Evolutionary conservation across 2,888 invertebrate genomes (phyloP).

Genomic region (Rhamphomyia laevipes): DNA sequence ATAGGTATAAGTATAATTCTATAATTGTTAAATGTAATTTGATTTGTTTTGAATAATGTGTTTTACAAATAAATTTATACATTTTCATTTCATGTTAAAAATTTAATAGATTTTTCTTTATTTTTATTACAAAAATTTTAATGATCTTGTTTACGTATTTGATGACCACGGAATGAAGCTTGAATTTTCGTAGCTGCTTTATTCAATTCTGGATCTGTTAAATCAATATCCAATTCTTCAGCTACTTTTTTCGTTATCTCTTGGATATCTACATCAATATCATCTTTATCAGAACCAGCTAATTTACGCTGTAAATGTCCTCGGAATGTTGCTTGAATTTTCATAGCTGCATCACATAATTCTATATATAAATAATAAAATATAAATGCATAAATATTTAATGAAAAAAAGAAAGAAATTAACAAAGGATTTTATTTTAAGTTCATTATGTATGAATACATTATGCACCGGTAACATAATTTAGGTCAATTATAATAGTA

Average conservation of each 20-base stretch:
- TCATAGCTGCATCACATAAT: conserved; percentile 70
- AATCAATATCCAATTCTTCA: conserved; percentile 75
- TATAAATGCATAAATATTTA: not conserved
- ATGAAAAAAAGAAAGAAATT: not conserved
- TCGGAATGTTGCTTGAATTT: conserved; percentile 85
- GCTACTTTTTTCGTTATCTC: conserved; percentile 47
- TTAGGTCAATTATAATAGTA: no score
- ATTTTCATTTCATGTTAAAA: no score
- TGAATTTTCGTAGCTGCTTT: conserved; percentile 88
- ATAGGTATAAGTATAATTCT: no score
- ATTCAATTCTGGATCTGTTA: conserved; percentile 74
- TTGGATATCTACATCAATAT: conserved; percentile 37
- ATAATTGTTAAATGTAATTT: no score
- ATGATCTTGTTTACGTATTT: conserved; percentile 53
- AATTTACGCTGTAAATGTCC: conserved; percentile 79
- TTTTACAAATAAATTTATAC: no score
- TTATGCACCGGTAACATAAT: not conserved
- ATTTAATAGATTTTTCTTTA: no score
- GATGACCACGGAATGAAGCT: conserved; percentile 83
- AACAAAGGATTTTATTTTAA: no score
- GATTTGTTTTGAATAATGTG: no score
- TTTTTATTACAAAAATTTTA: not conserved
- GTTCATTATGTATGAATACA: not conserved
- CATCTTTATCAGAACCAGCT: conserved; percentile 35
- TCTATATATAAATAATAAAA: conserved; percentile 47